Evolutionary conservation across 37 sponge, comb jelly and placozoan species (phyloP).

Genomic region (Ianthella basta): DNA sequence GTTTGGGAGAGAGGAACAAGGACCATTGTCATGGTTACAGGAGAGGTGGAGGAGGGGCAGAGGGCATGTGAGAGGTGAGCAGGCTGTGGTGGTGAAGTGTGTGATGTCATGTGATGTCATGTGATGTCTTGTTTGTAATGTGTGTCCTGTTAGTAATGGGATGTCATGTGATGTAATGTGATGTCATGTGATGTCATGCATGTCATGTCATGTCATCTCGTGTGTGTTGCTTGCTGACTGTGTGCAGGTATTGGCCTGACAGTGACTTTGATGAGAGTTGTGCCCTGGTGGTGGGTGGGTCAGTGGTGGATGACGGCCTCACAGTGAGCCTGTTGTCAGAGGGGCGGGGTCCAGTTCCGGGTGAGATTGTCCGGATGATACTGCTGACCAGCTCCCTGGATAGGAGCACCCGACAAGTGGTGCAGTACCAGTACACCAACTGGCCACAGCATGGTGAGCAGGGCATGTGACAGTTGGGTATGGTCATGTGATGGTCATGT

Average conservation of each 20-base stretch:
- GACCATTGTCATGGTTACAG: slow-evolving; percentile 32
- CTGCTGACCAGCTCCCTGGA: slow-evolving; percentile 37
- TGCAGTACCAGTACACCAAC: slow-evolving; percentile 32
- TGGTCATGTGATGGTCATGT: not conserved
- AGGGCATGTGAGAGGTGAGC: not conserved
- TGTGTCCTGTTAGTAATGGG: too few relatives aligned
- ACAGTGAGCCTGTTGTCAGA: slow-evolving; percentile 17
- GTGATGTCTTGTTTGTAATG: too few relatives aligned
- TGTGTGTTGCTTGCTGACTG: too few relatives aligned
- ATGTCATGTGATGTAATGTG: too few relatives aligned
- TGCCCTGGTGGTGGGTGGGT: slow-evolving; percentile 45
- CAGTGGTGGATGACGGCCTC: slow-evolving; percentile 35
- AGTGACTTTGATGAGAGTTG: not conserved
- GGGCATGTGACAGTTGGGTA: not conserved
- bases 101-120: too few relatives aligned
- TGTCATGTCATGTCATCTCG: too few relatives aligned
- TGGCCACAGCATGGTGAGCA: slow-evolving; percentile 57
- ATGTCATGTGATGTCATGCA: too few relatives aligned
- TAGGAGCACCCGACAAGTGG: slow-evolving; percentile 13
- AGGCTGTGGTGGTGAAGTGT: too few relatives aligned
- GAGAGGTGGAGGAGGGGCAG: slow-evolving; percentile 31
- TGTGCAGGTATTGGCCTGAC: slow-evolving; percentile 38
- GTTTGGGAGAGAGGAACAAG: slow-evolving; percentile 60
- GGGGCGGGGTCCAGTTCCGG: not conserved
- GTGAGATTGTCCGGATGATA: not conserved